These are phyloP conservation scores for Drosophila aff. DNA, from an alignment of 1,140 invertebrate species.

Conservation along the genomic window DNA sequence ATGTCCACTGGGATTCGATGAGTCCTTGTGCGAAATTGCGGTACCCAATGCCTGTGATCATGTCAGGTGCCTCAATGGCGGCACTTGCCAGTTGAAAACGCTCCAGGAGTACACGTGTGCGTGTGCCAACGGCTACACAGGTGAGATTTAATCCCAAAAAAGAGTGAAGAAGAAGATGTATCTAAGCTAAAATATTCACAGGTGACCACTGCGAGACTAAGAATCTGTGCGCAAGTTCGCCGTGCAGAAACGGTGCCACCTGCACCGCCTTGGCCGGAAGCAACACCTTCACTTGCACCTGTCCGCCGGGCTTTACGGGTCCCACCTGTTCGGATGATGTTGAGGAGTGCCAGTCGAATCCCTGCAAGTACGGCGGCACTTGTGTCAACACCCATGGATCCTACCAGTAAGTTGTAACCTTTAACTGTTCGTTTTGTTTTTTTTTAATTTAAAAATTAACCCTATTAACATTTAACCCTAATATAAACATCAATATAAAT, in stretches of 20 bases:
- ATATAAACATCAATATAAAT: constrained; percentile 9
- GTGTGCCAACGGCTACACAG: constrained; percentile 93
- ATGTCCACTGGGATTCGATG: constrained; percentile 95
- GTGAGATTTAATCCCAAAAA: constrained; percentile 86
- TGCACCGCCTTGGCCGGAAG: constrained; percentile 90
- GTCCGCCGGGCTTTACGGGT: constrained; percentile 94
- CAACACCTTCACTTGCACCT: constrained; percentile 91
- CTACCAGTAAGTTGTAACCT: constrained; percentile 89
- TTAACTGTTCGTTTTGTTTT: too few species aligned
- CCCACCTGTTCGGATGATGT: constrained; percentile 94
- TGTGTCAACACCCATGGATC: constrained; percentile 96
- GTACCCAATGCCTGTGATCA: constrained; percentile 96
- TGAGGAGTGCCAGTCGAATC: constrained; percentile 92
- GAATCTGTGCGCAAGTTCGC: constrained; percentile 95
- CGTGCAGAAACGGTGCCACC: constrained; percentile 94
- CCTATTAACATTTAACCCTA: not conserved
- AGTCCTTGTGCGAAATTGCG: constrained; percentile 96
- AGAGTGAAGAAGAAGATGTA: not conserved
- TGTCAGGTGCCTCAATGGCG: constrained; percentile 93
- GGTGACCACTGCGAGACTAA: constrained; percentile 94
- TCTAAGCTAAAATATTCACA: constrained; percentile 76
- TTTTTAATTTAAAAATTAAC: too few species aligned
- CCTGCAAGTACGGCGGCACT: constrained; percentile 91
- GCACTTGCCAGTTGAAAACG: constrained; percentile 92
- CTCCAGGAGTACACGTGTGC: constrained; percentile 92